A percentile compares a stretch with the other conserved stretches of the same genome.
phyloP scores from a whole-genome alignment of 2,113 vertebrate species.

The Paraplagusia blochii region DNA sequence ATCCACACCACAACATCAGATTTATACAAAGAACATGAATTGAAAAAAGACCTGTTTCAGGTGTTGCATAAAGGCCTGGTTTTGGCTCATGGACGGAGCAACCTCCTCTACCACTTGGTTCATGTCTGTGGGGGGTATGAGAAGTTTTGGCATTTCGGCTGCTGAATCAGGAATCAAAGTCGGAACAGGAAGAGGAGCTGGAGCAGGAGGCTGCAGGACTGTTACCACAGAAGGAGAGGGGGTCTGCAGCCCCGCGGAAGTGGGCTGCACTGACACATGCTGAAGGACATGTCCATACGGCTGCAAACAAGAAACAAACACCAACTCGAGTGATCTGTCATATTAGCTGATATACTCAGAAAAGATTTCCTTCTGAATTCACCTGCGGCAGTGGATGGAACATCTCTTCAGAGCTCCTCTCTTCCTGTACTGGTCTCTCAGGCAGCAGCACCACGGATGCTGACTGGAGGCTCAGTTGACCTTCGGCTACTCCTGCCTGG shows the following conservation, averaged over 20 bases:
- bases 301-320: slow-evolving; percentile 27
- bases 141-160: slow-evolving; percentile 52
- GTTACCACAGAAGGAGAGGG: slow-evolving; percentile 60
- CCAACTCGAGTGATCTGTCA: neutral
- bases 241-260: slow-evolving; percentile 38
- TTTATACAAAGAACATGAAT: too few relatives aligned
- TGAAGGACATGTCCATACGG: slow-evolving; percentile 59
- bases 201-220: slow-evolving; percentile 59
- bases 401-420: slow-evolving; percentile 58
- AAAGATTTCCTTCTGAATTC: slow-evolving; percentile 2
- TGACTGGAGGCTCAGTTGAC: slow-evolving; percentile 65
- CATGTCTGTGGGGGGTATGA: slow-evolving; percentile 58
- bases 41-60: slow-evolving; percentile 64
- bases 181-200: slow-evolving; percentile 52
- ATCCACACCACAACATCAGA: neutral
- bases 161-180: slow-evolving; percentile 39
- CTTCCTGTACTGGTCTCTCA: slow-evolving; percentile 61
- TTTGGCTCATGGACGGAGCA: slow-evolving; percentile 49
- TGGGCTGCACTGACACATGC: slow-evolving; percentile 47
- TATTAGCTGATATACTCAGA: too few relatives aligned
- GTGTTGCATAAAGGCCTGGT: slow-evolving; percentile 70
- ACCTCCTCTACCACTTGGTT: slow-evolving; percentile 58
- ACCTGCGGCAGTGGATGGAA: slow-evolving; percentile 71
- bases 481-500: slow-evolving; percentile 43
- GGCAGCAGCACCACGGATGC: slow-evolving; percentile 73